Base-by-base conservation (phyloP, 2,888 invertebrate species). In the Phengaris alcon region DNA sequence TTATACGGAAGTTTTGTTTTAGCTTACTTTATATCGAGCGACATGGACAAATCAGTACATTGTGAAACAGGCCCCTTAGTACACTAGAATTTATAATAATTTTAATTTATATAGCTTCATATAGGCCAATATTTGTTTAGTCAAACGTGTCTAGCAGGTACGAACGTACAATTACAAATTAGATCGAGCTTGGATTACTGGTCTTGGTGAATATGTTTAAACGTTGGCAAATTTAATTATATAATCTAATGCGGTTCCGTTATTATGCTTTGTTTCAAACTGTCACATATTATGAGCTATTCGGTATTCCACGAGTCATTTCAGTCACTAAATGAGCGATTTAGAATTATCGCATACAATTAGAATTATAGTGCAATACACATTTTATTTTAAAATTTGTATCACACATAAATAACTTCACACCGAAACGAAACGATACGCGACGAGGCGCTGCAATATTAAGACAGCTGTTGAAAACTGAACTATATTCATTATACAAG, bases 191-290 rank as follows among this genome's bases (percentile, higher is more conserved):
- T 52, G 72, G 54, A 8, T 52, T 35, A 52, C 12, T 72, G 72
- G 72, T 72, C 72, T 22, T 22, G 35, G 72, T 22, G 70, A 72
- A 52, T 54, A 72, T 54, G 72, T 54, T 54, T 54, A 54, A 72
- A 72, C 72, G 72, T 44, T 44, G 72, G 22, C 52, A 72, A 72
- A 72, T 72, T 72, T 54, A 72, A 72, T 72, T 72, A 35, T 35
- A 72, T 52, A 72, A 72, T 54, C 72, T 72, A 72, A 72, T 72
- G 54, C 54, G 72, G 72, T 72, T 72, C 35, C 35, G 72, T 72
- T 72, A 51, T 70, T 51, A 72, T 72, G 54, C 54, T 52, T 72
- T 72, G 72, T 72, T 13, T 7, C 6, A 48, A 13, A 22, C 10
- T 12, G 35, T 64, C 51, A 70, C 44, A 70, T 22, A 13, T 13